Evolutionary conservation across 2,888 invertebrate species (phyloP), one percentile per base, ranked within the genome.

Genomic region (Escarpia spicata): DNA sequence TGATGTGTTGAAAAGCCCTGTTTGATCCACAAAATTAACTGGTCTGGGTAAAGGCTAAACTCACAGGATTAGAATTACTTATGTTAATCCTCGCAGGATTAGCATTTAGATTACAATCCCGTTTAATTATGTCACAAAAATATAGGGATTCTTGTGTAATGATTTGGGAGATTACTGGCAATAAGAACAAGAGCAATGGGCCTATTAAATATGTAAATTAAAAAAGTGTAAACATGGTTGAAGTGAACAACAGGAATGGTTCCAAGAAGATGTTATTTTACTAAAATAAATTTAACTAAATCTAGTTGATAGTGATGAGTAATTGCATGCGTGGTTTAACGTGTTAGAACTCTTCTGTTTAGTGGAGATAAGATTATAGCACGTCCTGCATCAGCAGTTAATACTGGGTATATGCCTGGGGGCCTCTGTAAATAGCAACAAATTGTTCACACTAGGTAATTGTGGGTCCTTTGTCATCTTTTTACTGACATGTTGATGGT

Each of bases 81-180:
- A 75, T n/a, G 75, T 75, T 75, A 75, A 75, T 75, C 75, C 75
- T n/a, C 26, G 26, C 19, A 26, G 75, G 75, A 75, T 75, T 75
- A 75, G 6, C 75, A 75, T 75, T 75, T 75, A 75, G 75, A 75
- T 75, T 75, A n/a, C 75, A 75, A 75, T 75, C 75, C 75, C 75
- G 6, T 75, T 75, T 75, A 75, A 75, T 75, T 26, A 2, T 15
- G 75, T 26, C 75, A 75, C 26, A 6, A 75, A 75, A 75, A 75
- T 26, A 6, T 15, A 75, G 19, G 75, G 75, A 75, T 26, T 75
- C 75, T 75, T 75, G 75, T 75, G 75, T 75, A 75, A 75, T 26
- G 75, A 52, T 52, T 75, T 26, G 6, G 19, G 75, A 75, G 75
- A 75, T 26, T 75, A 26, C 75, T 75, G 75, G 75, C 75, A 75